Base-by-base conservation (phyloP, 2,113 vertebrate species). In the Donacobius atricapilla region DNA sequence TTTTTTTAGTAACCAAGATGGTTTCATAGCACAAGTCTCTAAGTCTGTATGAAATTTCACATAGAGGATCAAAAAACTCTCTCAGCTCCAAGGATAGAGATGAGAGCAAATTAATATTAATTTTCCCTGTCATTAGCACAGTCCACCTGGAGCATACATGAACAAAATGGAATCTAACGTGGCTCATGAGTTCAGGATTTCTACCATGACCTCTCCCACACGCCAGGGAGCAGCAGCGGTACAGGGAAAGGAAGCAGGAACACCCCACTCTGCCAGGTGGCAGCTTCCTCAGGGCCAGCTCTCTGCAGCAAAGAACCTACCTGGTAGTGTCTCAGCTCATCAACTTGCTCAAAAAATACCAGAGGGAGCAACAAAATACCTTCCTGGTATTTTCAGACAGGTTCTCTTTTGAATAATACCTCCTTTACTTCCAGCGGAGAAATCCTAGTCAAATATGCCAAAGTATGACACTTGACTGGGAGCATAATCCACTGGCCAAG, bases 201-300 rank as follows among this genome's bases (percentile, higher is more conserved):
- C 35, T 73, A 23, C 56, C 58, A 78, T 77, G 72, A 58, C 75
- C 54, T 54, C 28, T 90, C 76, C 20, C 54, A 70, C 22, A 25
- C 82, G 44, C 54, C 82, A 96, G 95, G 63, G 92, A 94, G 93
- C 93, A 93, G 89, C 87, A 91, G 54, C 47, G 14, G 71, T 79
- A 58, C 79, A 56, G 87, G 13, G 40, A 70, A 94, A 69, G 25
- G 61, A 93, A 42, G 51, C 42, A 47, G 48, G 33, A 47, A 35
- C 54, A 58, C 19, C 50, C 21, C 24, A 11, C 44, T 65, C 44
- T 78, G 65, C 44, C 91, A 21, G 39, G 40, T 20, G n/a, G 23
- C 70, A 84, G 53, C 50, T 93, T 73, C 63, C 54, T 80, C 63
- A 11, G 40, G 24, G 37, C 25, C 63, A 54, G 18, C 21, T 35